Evolutionary conservation across 2,113 vertebrate genomes (phyloP).

Genomic region (Syngnathoides biaculeatus): DNA sequence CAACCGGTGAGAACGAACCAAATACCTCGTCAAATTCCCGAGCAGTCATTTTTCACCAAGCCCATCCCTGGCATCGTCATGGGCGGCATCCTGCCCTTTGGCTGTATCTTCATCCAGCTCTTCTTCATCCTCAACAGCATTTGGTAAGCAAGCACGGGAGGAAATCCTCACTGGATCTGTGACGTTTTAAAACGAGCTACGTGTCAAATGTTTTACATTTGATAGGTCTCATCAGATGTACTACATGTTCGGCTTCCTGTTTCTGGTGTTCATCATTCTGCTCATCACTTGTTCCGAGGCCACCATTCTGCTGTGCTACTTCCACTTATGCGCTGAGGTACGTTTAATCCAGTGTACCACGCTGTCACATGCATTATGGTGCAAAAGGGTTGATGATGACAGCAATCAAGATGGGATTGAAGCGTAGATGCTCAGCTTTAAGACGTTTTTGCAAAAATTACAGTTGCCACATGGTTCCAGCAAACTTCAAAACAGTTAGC

Average conservation of each 20-base stretch:
- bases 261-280: slow-evolving; percentile 97
- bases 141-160: slow-evolving; percentile 76
- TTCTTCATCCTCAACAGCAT: slow-evolving; percentile 99
- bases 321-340: slow-evolving; percentile 98
- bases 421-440: neutral
- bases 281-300: slow-evolving; percentile 98
- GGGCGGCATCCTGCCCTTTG: slow-evolving; percentile 97
- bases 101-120: slow-evolving; percentile 98
- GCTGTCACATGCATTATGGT: neutral
- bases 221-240: slow-evolving; percentile 99
- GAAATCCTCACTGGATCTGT: neutral
- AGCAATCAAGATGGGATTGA: neutral
- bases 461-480: neutral
- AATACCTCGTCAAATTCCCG: slow-evolving; percentile 96
- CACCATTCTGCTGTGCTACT: slow-evolving; percentile 97
- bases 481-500: neutral
- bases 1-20: slow-evolving; percentile 97
- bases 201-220: neutral
- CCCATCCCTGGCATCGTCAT: slow-evolving; percentile 93
- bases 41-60: slow-evolving; percentile 97
- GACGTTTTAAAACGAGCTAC: neutral
- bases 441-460: neutral
- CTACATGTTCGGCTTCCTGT: slow-evolving; percentile 99
- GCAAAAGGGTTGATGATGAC: neutral
- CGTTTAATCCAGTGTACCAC: neutral